These are phyloP conservation scores for Epizoanthus illoricatus DNA, from an alignment of 92 coral and sea anemone genomes.

Conservation along the genomic window DNA sequence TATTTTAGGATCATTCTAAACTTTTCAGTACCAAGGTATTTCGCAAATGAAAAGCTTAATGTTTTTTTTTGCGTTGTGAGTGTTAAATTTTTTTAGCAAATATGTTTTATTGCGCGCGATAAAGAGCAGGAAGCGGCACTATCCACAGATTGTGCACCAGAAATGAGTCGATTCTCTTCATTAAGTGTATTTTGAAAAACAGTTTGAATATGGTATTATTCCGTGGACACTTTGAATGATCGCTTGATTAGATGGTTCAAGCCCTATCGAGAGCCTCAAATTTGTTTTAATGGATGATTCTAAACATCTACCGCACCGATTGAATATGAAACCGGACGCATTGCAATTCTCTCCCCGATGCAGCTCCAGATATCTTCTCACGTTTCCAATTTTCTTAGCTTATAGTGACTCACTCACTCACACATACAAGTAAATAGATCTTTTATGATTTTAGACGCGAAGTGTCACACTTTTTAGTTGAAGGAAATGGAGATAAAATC, in stretches of 20 bases:
- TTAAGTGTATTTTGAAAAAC: background rate
- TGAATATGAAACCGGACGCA: no score
- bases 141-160: slow-evolving; percentile 5
- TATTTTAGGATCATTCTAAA: background rate
- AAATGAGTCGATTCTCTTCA: slow-evolving; percentile 4
- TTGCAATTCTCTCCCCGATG: no score
- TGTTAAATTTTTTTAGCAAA: slow-evolving; percentile 1
- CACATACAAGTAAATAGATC: no score
- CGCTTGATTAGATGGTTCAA: background rate
- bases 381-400: no score
- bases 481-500: no score
- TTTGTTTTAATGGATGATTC: background rate
- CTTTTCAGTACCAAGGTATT: slow-evolving; percentile 18
- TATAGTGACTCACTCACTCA: no score
- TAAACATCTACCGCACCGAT: no score
- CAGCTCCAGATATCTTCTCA: no score
- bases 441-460: no score
- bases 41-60: slow-evolving; percentile 16
- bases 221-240: background rate
- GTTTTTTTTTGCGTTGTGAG: background rate
- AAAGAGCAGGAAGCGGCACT: background rate
- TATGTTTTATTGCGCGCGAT: slow-evolving; percentile 4
- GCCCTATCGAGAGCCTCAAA: background rate
- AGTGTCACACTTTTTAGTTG: no score
- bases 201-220: background rate